phyloP scores from a whole-genome alignment of 2,113 vertebrate genomes.

The Harpagus bidentatus region DNA sequence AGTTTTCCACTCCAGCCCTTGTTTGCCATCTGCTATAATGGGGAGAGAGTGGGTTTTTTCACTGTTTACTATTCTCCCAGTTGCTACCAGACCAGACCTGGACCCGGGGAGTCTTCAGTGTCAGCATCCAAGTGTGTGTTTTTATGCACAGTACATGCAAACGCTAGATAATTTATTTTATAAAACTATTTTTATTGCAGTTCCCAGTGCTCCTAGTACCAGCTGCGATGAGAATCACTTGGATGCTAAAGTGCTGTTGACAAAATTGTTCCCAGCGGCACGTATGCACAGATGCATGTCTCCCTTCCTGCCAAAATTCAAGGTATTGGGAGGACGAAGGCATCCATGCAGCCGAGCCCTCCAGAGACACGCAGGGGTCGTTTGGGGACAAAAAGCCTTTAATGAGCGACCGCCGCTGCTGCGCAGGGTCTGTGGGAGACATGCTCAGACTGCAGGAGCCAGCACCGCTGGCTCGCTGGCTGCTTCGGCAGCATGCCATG shows the following conservation, averaged over 20 bases:
- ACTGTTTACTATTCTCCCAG: not conserved
- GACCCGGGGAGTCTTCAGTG: not conserved
- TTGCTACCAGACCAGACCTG: not conserved
- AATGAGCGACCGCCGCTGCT: fast-evolving
- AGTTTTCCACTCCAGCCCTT: not conserved
- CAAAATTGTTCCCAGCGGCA: conserved; percentile 59
- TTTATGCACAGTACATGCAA: conserved; percentile 7
- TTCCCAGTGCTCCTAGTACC: conserved; percentile 55
- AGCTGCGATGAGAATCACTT: conserved; percentile 66
- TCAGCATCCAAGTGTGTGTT: not conserved
- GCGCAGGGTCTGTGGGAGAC: not conserved
- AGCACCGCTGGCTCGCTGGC: not conserved
- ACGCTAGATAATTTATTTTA: conserved; percentile 19
- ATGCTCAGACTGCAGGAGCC: not conserved
- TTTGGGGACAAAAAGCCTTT: not conserved
- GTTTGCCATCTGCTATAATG: not conserved
- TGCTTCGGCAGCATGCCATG: not conserved
- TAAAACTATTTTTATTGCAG: conserved; percentile 33
- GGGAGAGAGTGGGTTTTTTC: not conserved
- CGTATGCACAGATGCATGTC: not conserved
- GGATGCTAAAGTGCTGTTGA: conserved; percentile 61
- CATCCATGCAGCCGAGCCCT: not conserved
- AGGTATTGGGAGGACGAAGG: not conserved
- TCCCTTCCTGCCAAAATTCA: not conserved
- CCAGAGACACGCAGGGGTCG: not conserved